Base-by-base conservation (phyloP, 2,888 invertebrate genomes). In the Noctua janthe region DNA sequence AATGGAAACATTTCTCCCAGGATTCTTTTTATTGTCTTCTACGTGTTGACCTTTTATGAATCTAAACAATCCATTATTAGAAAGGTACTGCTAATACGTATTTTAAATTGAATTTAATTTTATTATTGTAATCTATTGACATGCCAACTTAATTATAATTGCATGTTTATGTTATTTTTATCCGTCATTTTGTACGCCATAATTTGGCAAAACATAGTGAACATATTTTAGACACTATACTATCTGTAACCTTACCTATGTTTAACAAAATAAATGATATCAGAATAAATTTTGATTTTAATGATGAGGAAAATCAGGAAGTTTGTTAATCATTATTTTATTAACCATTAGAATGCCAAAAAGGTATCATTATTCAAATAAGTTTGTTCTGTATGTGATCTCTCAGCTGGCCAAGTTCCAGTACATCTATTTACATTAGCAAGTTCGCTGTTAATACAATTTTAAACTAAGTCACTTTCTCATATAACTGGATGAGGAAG, bases 341-440 rank as follows among this genome's bases (percentile, higher is more conserved):
- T 13, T 4, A 47, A 47, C 66, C 13, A 3, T 47, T 10, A 39
- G 29, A 11, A 29, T 51, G 51, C 10, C 39, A 49, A 29, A 62
- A 76, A 43, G 2, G 7, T n/a, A 80, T 70, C 1, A 74, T 71
- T 56, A 71, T 29, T 70, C 56, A 74, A 64, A 10, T 13, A 69
- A 73, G 20, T 80, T 73, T 43, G 7, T 29, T 23, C 17, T 39
- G 7, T 35, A 43, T 23, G 11, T n/a, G 35, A 62, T 69, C 49
- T 72, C 59, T 20, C 23, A 69, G 59, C 71, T 72, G 35, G 49
- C 35, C 15, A 64, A 59, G 23, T 47, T 39, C 47, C 35, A 35
- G 47, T 20, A n/a, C 39, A 71, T 84, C 17, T 15, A 54, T 79
- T 64, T 70, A 10, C 69, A 79, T 84, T 83, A 79, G 1, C 29